Base-by-base conservation (phyloP, 1,140 invertebrate genomes). In the Anoplolepis gracilipes region DNA sequence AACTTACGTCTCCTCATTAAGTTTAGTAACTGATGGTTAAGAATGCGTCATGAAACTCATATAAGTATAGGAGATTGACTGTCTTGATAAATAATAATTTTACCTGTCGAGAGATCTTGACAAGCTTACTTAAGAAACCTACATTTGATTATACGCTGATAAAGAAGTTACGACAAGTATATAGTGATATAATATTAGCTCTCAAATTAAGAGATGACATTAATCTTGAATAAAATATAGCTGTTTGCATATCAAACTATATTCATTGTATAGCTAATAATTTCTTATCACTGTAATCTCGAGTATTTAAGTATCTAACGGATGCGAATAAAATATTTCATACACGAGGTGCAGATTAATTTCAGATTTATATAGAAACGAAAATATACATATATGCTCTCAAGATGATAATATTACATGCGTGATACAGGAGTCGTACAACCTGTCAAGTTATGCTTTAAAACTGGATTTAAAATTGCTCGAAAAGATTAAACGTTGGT, bases 391-490 rank as follows among this genome's bases (percentile, higher is more conserved):
- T 49, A 16, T 49, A 39, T 39, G 25, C n/a, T 36, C 28, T 30
- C 16, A 22, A 49, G 2, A 16, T 19, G 33, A 10, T 79, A 67
- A 28, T 28, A 69, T 4, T 30, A 30, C 11, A 7, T 25, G 64
- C 46, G 53, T 81, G 61, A 33, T 36, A 73, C 57, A 22, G 16
- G n/a, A 85, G 67, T 88, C 59, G 59, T 22, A 78, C 33, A 61
- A 87, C 65, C 46, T 16, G 49, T 84, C 59, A 30, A 65, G 65
- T 87, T n/a, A n/a, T n/a, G 42, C n/a, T 57, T 2, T 67, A 42
- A 19, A 39, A 67, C 42, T 57, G 67, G 33, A 30, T 49, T 30
- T 33, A 25, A 75, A 76, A 49, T 36, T 19, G 30, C 25, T 57
- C 7, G 39, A 0, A 72, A 78, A 78, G 46, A 59, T 13, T 25